Conservation (phyloP, 2,888 invertebrate genomes). For the Tolmerus cingulatus region DNA sequence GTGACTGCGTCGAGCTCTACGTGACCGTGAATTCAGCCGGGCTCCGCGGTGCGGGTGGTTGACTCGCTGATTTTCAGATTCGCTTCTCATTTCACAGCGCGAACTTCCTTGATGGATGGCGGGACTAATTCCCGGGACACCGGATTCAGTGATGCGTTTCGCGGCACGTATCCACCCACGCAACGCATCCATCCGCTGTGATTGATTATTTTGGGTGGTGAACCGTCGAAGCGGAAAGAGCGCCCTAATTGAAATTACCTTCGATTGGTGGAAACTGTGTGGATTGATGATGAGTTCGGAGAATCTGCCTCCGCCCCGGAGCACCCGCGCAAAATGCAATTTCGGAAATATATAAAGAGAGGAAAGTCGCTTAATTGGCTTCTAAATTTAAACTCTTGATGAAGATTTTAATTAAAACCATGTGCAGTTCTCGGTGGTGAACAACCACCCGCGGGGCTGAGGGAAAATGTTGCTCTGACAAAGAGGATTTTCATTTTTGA, state of each 20-base stretch:
- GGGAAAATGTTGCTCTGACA: neutral
- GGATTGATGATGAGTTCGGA: neutral
- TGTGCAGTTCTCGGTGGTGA: neutral
- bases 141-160: slow-evolving; percentile 8
- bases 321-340: neutral
- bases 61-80: neutral
- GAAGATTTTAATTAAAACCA: neutral
- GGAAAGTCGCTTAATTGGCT: neutral
- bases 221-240: neutral
- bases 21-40: neutral
- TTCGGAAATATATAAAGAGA: neutral
- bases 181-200: neutral
- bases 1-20: neutral
- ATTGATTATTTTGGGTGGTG: slow-evolving; percentile 23
- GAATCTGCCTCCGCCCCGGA: neutral
- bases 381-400: neutral
- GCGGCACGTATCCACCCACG: neutral
- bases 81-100: neutral
- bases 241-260: slow-evolving; percentile 20
- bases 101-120: slow-evolving; percentile 15
- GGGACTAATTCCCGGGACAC: neutral
- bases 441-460: neutral
- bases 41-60: neutral
- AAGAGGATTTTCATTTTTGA: neutral
- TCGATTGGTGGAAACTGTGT: slow-evolving; percentile 14